Conservation (phyloP, 1,140 invertebrate genomes). For the Centruroides vittatus region DNA sequence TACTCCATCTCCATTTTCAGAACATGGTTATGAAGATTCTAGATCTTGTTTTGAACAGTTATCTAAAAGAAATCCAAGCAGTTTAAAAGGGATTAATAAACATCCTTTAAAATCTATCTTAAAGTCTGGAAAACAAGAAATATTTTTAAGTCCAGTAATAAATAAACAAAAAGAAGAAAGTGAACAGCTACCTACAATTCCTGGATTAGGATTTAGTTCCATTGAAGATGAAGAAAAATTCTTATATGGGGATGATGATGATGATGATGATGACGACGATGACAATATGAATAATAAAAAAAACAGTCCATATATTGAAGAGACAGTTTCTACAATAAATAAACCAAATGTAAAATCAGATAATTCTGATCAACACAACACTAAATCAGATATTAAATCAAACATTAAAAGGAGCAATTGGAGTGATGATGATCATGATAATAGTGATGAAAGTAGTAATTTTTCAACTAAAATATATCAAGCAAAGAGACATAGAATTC, state of each 20-base stretch:
- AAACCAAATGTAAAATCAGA: too few species aligned
- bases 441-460: neutral
- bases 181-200: neutral
- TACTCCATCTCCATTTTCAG: neutral
- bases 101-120: neutral
- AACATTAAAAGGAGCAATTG: neutral
- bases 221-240: constrained; percentile 1
- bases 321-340: too few species aligned
- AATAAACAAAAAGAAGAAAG: neutral
- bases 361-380: too few species aligned
- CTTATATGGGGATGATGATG: neutral
- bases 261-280: neutral
- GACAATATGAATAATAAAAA: too few species aligned
- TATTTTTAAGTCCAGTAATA: neutral
- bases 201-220: neutral
- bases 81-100: neutral
- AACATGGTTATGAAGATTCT: neutral
- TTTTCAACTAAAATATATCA: neutral
- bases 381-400: neutral
- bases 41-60: neutral
- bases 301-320: too few species aligned
- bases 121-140: neutral
- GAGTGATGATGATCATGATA: neutral
- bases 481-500: too few species aligned
- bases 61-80: neutral